phyloP scores from a whole-genome alignment of 2,113 vertebrate species.

The Mugil cephalus region DNA sequence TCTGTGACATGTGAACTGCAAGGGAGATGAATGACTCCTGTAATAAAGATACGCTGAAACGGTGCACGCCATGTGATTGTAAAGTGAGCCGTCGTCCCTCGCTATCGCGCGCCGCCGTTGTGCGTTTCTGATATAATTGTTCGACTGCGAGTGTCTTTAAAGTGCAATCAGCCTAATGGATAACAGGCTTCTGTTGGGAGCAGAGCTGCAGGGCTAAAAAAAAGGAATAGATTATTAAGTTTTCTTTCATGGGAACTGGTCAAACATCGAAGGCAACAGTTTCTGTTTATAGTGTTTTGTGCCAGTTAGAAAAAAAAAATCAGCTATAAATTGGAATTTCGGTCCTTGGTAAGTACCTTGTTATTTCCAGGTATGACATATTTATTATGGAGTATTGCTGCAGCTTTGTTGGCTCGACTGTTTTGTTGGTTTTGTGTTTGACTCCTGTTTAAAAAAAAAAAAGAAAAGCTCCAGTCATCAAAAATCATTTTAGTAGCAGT shows the following conservation, averaged over 20 bases:
- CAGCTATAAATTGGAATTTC: constrained; percentile 11
- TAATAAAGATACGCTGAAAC: constrained; percentile 81
- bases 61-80: constrained; percentile 67
- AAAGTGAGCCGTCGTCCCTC: constrained; percentile 47
- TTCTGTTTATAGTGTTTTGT: constrained; percentile 48
- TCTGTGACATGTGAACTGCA: constrained; percentile 76
- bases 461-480: constrained; percentile 41
- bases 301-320: constrained; percentile 14
- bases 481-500: constrained; percentile 55
- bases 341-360: constrained; percentile 40
- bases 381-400: constrained; percentile 38
- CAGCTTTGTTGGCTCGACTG: constrained; percentile 47
- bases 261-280: constrained; percentile 43
- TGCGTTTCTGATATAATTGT: constrained; percentile 80
- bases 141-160: constrained; percentile 74
- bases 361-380: constrained; percentile 53
- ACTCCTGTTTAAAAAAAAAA: constrained; percentile 54
- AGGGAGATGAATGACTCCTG: constrained; percentile 74
- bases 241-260: constrained; percentile 59
- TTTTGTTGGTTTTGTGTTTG: constrained; percentile 43
- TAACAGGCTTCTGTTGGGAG: constrained; percentile 77
- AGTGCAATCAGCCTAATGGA: constrained; percentile 81
- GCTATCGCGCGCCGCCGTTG: constrained; percentile 15
- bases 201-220: constrained; percentile 54
- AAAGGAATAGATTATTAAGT: constrained; percentile 51